Conservation (phyloP, 2,888 invertebrate genomes). For the Temnothorax ravouxi region DNA sequence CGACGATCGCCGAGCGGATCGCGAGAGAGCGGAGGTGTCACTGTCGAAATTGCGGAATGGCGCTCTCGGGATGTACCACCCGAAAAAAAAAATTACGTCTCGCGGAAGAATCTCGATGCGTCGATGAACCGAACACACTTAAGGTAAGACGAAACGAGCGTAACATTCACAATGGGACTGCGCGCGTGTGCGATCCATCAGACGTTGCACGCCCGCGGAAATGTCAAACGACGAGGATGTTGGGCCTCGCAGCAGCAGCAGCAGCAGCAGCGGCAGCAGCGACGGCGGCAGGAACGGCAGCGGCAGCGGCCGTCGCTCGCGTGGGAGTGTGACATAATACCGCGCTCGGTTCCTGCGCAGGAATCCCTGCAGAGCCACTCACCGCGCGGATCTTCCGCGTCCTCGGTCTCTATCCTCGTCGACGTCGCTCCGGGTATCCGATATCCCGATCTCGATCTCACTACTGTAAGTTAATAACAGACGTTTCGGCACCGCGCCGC, state of each 20-base stretch:
- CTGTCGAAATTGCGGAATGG: constrained; percentile 20
- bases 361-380: constrained; percentile 26
- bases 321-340: constrained; percentile 85
- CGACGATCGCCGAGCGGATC: not conserved
- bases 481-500: not conserved
- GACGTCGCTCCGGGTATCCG: not conserved
- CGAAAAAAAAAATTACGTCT: not conserved
- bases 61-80: not conserved
- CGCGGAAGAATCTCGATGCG: no score
- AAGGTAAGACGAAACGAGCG: not conserved
- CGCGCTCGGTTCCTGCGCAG: constrained; percentile 61
- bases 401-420: constrained; percentile 38
- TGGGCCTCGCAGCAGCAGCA: constrained; percentile 67
- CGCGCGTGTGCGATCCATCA: constrained; percentile 51
- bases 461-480: not conserved
- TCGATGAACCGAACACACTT: not conserved
- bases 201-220: constrained; percentile 71
- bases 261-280: constrained; percentile 69
- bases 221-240: constrained; percentile 80
- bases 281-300: constrained; percentile 64
- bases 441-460: not conserved
- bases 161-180: constrained; percentile 22
- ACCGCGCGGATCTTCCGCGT: constrained; percentile 37
- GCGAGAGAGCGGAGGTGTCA: constrained; percentile 1
- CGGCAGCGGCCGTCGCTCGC: constrained; percentile 80